Conservation (phyloP, 2,113 vertebrate species). For the Neomonachus schauinslandi region DNA sequence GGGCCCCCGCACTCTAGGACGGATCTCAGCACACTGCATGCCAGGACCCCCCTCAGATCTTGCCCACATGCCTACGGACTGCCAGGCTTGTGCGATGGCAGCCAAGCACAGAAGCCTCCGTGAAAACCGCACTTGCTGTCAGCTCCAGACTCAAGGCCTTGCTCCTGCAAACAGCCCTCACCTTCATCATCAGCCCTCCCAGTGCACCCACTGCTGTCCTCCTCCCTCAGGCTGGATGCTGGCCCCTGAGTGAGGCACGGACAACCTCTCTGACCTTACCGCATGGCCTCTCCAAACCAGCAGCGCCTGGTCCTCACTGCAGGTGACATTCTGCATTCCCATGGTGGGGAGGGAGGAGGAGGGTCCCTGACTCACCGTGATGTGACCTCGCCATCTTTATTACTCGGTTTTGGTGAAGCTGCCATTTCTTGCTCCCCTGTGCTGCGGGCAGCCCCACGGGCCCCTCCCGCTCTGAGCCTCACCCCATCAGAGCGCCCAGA, state of each 20-base stretch:
- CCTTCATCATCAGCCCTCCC: not conserved
- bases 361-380: not conserved
- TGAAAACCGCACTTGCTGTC: not conserved
- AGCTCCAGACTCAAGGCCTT: not conserved
- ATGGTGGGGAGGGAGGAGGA: fast-evolving
- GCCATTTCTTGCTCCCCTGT: not conserved
- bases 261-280: not conserved
- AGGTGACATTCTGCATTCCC: not conserved
- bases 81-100: not conserved
- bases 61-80: not conserved
- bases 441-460: not conserved
- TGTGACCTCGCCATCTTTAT: not conserved
- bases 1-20: fast-evolving
- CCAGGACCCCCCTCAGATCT: not conserved
- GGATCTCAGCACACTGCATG: not conserved
- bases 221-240: not conserved
- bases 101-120: not conserved
- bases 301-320: not conserved
- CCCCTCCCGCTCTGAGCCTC: not conserved
- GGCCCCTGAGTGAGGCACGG: not conserved
- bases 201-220: fast-evolving
- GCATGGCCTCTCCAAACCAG: not conserved
- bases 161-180: not conserved
- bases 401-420: not conserved
- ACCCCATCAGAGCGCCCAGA: too few relatives aligned